Evolutionary conservation across 2,113 vertebrate species (phyloP), one percentile per base, ranked within the genome.

Genomic region (Lamprotornis superbus): DNA sequence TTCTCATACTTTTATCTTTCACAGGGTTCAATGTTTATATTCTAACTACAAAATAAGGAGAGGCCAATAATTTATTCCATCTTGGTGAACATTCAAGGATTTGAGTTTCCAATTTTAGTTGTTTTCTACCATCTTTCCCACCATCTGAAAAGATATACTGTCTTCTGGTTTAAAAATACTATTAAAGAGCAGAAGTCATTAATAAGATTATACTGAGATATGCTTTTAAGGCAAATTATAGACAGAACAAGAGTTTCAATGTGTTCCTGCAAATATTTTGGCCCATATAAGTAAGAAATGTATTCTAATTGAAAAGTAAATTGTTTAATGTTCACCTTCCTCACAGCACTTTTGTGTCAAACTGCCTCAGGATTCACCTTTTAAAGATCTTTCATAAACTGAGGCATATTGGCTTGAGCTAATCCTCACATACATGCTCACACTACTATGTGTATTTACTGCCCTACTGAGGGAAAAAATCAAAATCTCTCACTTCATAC

Each of bases 271-370:
- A 97, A 96, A 92, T 76, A 92, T 60, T 94, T 93, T 94, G 82
- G 83, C 87, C 65, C 70, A 80, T n/a, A 25, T 59, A 91, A 49
- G 56, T 85, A 96, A 91, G 84, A 96, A 96, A 91, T 87, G 93
- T 76, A 93, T 90, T 71, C 71, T 94, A 94, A 50, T 55, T 90
- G 65, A 75, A 96, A 93, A 82, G 16, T 80, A 94, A 93, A 88
- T 84, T 83, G 44, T 83, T 87, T 84, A 95, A 89, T 46, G 25
- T 2, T 12, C 59, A 94, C 92, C 95, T 97, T 97, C 89, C 94
- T 96, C 91, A 84, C 39, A 97, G 35, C 40, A 37, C 73, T 93
- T 96, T 97, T 80, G 21, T 94, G 83, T 95, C 86, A 96, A 87
- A 70, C 67, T 64, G 79, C 39, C 88, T 88, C 79, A 73, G 67